These are phyloP conservation scores for Peromyscus californicus DNA, from an alignment of 2,113 vertebrate genomes.

Conservation along the genomic window DNA sequence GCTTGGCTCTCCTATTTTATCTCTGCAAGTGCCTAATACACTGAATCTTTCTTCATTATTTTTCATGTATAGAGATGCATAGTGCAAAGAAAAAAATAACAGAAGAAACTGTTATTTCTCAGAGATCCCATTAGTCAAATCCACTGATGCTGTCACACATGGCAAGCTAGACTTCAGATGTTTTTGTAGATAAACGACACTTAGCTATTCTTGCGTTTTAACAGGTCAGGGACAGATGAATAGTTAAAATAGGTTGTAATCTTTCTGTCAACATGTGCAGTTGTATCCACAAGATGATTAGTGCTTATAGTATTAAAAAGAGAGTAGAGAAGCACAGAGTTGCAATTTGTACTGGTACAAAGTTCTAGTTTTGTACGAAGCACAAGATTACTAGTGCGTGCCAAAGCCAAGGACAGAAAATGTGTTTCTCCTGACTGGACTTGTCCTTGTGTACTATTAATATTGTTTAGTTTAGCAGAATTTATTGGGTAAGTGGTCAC, in stretches of 20 bases:
- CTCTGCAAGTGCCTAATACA: slow-evolving; percentile 30
- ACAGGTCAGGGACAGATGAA: slow-evolving; percentile 57
- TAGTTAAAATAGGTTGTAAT: slow-evolving; percentile 52
- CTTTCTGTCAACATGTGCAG: slow-evolving; percentile 49
- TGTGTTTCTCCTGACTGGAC: slow-evolving; percentile 29
- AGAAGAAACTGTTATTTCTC: slow-evolving; percentile 56
- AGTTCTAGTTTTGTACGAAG: slow-evolving; percentile 54
- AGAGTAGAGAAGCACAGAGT: not conserved
- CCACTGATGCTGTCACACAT: not conserved
- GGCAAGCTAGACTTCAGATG: slow-evolving; percentile 50
- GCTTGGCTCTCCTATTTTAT: slow-evolving; percentile 46
- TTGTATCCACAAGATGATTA: slow-evolving; percentile 60
- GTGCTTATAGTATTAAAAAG: not conserved
- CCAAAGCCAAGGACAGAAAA: slow-evolving; percentile 29
- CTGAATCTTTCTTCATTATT: slow-evolving; percentile 58
- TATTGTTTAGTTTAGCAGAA: slow-evolving; percentile 26
- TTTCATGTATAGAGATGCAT: slow-evolving; percentile 20
- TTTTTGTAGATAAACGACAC: slow-evolving; percentile 68
- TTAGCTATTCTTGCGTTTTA: slow-evolving; percentile 46
- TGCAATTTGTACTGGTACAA: slow-evolving; percentile 57
- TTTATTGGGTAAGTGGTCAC: not conserved
- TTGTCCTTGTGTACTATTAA: not conserved
- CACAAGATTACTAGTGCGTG: slow-evolving; percentile 32
- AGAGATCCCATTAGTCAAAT: slow-evolving; percentile 28
- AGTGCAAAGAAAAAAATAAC: slow-evolving; percentile 59